Evolutionary conservation across 2,113 vertebrate species (phyloP).

Genomic region (Gorilla gorilla): DNA sequence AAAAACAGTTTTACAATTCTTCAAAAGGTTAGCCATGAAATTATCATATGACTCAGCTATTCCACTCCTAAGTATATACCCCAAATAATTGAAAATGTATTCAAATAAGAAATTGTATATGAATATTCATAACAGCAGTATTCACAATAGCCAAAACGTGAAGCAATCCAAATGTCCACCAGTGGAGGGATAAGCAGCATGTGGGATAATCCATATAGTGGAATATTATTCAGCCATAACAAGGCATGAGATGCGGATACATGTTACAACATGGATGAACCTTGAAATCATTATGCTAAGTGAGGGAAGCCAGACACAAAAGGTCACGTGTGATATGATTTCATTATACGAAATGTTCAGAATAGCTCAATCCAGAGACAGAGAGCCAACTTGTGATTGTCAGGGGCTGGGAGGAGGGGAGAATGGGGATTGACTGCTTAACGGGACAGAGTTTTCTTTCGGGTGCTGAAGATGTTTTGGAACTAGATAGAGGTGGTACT

Average conservation of each 20-base stretch:
- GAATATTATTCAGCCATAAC: neutral
- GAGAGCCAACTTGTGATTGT: neutral
- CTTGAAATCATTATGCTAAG: neutral
- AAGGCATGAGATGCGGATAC: no score
- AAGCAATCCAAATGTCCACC: neutral
- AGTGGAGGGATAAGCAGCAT: neutral
- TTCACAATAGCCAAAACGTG: neutral
- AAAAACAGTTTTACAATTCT: neutral
- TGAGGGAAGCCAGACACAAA: neutral
- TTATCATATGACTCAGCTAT: neutral
- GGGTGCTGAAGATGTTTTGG: neutral
- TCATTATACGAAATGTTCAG: neutral
- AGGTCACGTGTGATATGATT: neutral
- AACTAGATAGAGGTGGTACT: neutral
- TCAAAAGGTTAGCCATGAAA: neutral
- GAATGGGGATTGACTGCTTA: no score
- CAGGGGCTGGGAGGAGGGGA: neutral
- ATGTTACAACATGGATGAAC: neutral
- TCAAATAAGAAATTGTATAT: neutral
- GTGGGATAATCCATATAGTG: fast-evolving
- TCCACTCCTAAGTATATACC: neutral
- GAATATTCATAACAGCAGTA: neutral
- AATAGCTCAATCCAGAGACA: neutral
- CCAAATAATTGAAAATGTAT: neutral
- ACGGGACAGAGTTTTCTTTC: neutral